A percentile compares a stretch with the other conserved stretches of the same genome.
Conservation (phyloP, 2,797 vertebrate species). For the Lepus oiostolus region DNA sequence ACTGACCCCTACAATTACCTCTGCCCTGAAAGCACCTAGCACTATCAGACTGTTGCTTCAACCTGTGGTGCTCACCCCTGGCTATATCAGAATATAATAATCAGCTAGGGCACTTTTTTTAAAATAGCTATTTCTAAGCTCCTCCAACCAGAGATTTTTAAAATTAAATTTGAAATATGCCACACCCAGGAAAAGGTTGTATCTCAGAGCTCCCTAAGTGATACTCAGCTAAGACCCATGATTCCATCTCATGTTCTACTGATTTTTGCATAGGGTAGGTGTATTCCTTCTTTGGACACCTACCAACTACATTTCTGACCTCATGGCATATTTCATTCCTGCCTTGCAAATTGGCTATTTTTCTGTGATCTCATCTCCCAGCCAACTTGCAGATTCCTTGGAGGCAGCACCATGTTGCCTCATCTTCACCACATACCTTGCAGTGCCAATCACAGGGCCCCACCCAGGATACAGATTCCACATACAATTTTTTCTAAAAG, state of each 20-base stretch:
- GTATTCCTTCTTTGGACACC: not conserved
- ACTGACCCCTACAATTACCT: not conserved
- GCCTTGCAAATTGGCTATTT: not conserved
- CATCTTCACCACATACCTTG: not conserved
- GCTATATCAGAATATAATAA: not conserved
- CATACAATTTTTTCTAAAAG: too few species aligned
- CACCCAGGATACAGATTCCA: not conserved
- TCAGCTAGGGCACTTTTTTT: too few species aligned
- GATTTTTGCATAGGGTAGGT: not conserved
- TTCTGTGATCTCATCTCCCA: not conserved
- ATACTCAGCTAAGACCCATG: not conserved
- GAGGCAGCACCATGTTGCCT: not conserved
- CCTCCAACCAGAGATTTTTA: not conserved
- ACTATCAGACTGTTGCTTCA: not conserved
- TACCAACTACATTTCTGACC: not conserved
- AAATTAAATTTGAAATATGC: not conserved
- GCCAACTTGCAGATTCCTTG: not conserved
- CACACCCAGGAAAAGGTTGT: not conserved
- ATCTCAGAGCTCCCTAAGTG: not conserved
- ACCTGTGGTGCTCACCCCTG: not conserved
- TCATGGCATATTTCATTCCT: not conserved
- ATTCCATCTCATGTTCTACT: not conserved
- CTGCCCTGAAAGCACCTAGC: not conserved
- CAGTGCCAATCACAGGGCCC: not conserved
- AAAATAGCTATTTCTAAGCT: not conserved